These are phyloP conservation scores for Neelides sp. DNA, from an alignment of 1,140 invertebrate species.

Conservation along the genomic window DNA sequence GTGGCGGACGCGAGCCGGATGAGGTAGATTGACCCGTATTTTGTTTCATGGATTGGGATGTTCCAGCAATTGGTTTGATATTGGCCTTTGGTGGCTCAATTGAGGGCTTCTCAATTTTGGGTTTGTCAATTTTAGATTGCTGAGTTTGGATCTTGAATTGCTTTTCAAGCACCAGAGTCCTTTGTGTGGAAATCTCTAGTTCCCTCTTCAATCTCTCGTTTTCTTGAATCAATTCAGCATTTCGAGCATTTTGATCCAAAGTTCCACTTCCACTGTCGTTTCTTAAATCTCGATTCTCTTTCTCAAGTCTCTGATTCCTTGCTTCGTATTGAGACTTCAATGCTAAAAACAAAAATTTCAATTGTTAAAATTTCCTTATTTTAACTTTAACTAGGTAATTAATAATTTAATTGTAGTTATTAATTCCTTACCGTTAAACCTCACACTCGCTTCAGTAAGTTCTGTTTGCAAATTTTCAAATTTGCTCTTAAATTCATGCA, in stretches of 20 bases:
- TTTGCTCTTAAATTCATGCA: constrained; percentile 43
- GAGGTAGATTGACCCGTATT: constrained; percentile 33
- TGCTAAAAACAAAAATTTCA: constrained; percentile 30
- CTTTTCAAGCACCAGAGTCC: constrained; percentile 59
- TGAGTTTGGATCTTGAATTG: constrained; percentile 40
- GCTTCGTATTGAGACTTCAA: constrained; percentile 60
- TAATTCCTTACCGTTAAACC: constrained; percentile 17
- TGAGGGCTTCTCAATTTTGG: constrained; percentile 51
- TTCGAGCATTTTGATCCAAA: not conserved
- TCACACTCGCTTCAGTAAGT: constrained; percentile 32
- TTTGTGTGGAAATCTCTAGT: constrained; percentile 58
- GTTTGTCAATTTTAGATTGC: constrained; percentile 24
- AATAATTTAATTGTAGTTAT: not conserved
- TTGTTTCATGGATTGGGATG: constrained; percentile 36
- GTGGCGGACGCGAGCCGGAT: constrained; percentile 18
- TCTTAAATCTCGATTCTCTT: constrained; percentile 57
- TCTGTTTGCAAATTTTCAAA: constrained; percentile 20
- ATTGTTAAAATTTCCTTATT: too few species aligned
- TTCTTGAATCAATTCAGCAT: constrained; percentile 41
- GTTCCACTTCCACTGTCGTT: constrained; percentile 38
- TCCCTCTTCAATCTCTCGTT: constrained; percentile 49
- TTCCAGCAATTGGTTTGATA: constrained; percentile 82
- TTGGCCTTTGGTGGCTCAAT: constrained; percentile 76
- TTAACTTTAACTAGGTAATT: not conserved
- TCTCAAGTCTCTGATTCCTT: constrained; percentile 54